A percentile compares a stretch with the other conserved stretches of the same genome.
Evolutionary conservation across 2,797 vertebrate genomes (phyloP).

Genomic region (Falco cherrug): DNA sequence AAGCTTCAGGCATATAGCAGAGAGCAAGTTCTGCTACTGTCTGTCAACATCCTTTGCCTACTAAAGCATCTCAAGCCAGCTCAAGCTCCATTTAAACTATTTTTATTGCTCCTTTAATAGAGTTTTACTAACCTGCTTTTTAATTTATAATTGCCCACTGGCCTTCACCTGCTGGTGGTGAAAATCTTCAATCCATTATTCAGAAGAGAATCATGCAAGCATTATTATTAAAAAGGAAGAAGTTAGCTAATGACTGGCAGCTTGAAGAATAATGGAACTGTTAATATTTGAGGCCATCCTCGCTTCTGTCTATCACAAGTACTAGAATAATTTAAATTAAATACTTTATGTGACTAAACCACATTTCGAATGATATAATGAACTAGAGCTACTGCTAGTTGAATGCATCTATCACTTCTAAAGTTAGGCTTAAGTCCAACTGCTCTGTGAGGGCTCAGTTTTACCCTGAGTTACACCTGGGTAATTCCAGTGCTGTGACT

Average conservation of each 20-base stretch:
- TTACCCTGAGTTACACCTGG: background rate
- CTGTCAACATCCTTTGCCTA: background rate
- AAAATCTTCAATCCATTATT: slow-evolving; percentile 11
- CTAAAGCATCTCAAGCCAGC: background rate
- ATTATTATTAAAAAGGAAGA: slow-evolving; percentile 37
- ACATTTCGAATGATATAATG: background rate
- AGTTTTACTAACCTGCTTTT: background rate
- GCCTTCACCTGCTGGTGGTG: background rate
- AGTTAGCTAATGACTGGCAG: slow-evolving; percentile 29
- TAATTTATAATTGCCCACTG: background rate
- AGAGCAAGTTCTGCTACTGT: background rate
- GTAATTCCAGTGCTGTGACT: background rate
- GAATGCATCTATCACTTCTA: background rate
- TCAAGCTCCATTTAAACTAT: background rate
- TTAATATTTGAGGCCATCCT: slow-evolving; percentile 35
- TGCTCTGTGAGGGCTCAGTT: background rate
- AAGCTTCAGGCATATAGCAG: background rate
- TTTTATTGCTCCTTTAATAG: slow-evolving; percentile 5
- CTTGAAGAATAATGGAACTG: slow-evolving; percentile 4
- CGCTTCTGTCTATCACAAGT: background rate
- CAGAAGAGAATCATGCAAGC: background rate
- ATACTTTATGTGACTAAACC: slow-evolving; percentile 8
- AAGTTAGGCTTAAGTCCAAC: background rate
- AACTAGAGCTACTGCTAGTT: background rate
- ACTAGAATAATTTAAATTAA: background rate